Evolutionary conservation across 2,113 vertebrate genomes (phyloP).

Genomic region (Naja naja): DNA sequence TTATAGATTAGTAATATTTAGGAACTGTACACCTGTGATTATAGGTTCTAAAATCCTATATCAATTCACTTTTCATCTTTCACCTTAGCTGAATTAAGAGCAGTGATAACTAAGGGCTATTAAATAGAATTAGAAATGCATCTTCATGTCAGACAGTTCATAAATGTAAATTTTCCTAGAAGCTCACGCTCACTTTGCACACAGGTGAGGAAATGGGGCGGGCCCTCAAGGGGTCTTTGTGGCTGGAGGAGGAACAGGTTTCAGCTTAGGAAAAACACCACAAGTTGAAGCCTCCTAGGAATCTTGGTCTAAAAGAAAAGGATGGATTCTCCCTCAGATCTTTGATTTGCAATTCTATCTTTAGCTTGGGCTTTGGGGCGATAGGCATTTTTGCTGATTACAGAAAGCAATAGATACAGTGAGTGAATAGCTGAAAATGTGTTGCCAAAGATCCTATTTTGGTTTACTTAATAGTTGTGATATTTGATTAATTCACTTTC

Average conservation of each 20-base stretch:
- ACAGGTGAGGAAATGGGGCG: too few relatives aligned
- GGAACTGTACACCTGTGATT: neutral
- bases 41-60: neutral
- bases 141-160: neutral
- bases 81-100: neutral
- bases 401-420: neutral
- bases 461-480: neutral
- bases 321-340: neutral
- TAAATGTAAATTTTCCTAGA: neutral
- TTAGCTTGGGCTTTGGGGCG: neutral
- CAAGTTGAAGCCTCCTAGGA: neutral
- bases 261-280: neutral
- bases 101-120: neutral
- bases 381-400: neutral
- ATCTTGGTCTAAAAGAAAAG: neutral
- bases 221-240: neutral
- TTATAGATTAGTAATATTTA: neutral
- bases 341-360: neutral
- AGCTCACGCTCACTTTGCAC: too few relatives aligned
- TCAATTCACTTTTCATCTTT: neutral
- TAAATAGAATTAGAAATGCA: neutral
- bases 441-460: neutral
- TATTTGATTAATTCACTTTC: neutral
- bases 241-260: neutral
- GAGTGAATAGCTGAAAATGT: neutral